phyloP scores from a whole-genome alignment of 2,113 vertebrate genomes.

The Zapornia atra region DNA sequence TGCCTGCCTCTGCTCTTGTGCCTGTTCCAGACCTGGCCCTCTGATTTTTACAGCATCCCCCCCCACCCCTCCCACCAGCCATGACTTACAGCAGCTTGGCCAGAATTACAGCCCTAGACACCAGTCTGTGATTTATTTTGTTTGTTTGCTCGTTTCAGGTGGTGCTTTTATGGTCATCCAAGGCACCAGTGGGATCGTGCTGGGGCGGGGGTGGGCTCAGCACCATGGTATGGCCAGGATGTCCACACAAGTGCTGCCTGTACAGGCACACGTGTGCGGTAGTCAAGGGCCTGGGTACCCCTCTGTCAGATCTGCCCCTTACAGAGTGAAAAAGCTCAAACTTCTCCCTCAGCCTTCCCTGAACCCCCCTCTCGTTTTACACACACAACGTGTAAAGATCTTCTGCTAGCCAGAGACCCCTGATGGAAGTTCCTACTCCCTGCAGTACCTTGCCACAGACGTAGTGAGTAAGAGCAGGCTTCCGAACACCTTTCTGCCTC shows the following conservation, averaged over 20 bases:
- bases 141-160: background rate
- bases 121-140: too few relatives aligned
- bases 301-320: background rate
- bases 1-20: rapidly evolving
- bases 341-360: background rate
- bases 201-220: background rate
- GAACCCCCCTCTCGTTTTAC: background rate
- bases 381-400: background rate
- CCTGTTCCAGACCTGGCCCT: background rate
- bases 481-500: background rate
- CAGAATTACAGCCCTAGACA: background rate
- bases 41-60: background rate
- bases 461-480: background rate
- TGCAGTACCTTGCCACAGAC: background rate
- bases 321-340: background rate
- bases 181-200: background rate
- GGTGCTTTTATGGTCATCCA: background rate
- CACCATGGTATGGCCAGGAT: rapidly evolving
- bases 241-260: background rate
- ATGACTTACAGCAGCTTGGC: background rate
- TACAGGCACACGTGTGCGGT: rapidly evolving
- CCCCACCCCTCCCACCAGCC: background rate
- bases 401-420: constrained; percentile 56
- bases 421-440: constrained; percentile 51
- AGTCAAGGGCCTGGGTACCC: background rate